Conservation (phyloP, 64 coral and sea anemone genomes). For the Pocillopora verrucosa region DNA sequence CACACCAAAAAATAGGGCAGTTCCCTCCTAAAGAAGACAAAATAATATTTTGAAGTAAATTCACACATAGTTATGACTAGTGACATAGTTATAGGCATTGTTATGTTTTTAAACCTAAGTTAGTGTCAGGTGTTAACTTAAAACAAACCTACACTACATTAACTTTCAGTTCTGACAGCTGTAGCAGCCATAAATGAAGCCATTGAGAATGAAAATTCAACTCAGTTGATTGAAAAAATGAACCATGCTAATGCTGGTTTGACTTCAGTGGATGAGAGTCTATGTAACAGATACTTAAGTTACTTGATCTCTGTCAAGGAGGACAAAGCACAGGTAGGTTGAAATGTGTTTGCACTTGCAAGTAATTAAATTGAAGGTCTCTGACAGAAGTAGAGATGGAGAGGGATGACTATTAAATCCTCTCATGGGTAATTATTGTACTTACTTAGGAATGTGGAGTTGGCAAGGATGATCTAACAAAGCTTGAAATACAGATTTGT, state of each 20-base stretch:
- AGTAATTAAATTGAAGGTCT: background rate
- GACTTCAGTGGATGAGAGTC: slow-evolving; percentile 69
- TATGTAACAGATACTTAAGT: slow-evolving; percentile 80
- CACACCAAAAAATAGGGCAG: background rate
- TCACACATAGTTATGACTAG: no score
- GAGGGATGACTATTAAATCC: no score
- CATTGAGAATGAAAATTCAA: slow-evolving; percentile 82
- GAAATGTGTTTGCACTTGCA: background rate
- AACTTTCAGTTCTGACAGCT: slow-evolving; percentile 73
- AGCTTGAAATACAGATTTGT: slow-evolving; percentile 91
- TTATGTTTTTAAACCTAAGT: no score
- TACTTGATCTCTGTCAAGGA: slow-evolving; percentile 92
- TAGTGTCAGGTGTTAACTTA: background rate
- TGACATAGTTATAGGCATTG: no score
- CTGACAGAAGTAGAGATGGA: no score
- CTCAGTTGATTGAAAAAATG: slow-evolving; percentile 76
- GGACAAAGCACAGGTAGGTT: slow-evolving; percentile 89
- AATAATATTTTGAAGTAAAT: no score
- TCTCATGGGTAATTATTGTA: background rate
- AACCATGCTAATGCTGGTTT: slow-evolving; percentile 37
- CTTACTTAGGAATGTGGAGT: slow-evolving; percentile 83
- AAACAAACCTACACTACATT: background rate
- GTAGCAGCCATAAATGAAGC: slow-evolving; percentile 89
- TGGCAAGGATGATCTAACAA: slow-evolving; percentile 86
- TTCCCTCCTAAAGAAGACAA: background rate